These are phyloP conservation scores for Lobophora halterata DNA, from an alignment of 2,888 invertebrate species.

Conservation along the genomic window DNA sequence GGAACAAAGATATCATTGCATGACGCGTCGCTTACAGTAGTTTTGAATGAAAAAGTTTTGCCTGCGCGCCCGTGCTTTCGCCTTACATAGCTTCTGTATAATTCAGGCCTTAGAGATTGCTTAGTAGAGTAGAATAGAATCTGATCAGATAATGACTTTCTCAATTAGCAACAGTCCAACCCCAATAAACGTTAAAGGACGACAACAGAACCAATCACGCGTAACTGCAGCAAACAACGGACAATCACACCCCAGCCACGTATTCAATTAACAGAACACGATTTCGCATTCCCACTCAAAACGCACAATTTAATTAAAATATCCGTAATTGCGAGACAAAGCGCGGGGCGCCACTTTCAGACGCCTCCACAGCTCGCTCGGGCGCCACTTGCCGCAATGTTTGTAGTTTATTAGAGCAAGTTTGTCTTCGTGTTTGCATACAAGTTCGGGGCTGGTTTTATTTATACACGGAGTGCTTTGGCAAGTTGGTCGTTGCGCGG, in stretches of 20 bases:
- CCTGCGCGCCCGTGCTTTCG: no score
- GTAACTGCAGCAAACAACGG: constrained; percentile 52
- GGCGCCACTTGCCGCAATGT: constrained; percentile 58
- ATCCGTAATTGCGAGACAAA: constrained; percentile 52
- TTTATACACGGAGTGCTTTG: constrained; percentile 44
- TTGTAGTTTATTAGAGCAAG: constrained; percentile 72
- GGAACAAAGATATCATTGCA: no score
- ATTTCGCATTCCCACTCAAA: constrained; percentile 65
- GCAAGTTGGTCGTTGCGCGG: constrained; percentile 18
- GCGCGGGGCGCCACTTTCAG: no score
- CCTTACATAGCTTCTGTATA: no score
- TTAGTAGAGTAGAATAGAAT: no score
- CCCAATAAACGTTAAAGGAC: constrained; percentile 22
- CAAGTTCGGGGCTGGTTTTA: constrained; percentile 42
- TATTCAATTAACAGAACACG: constrained; percentile 69
- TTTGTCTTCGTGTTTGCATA: constrained; percentile 62
- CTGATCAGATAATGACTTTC: no score
- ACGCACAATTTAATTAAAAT: constrained; percentile 65
- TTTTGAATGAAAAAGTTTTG: no score
- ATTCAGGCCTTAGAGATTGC: no score
- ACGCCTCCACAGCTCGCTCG: no score
- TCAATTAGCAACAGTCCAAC: no score
- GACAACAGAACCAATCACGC: constrained; percentile 22
- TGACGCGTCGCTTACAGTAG: no score
- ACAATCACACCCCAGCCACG: constrained; percentile 50